Base-by-base conservation (phyloP, 2,797 vertebrate genomes). In the Leuciscus waleckii region DNA sequence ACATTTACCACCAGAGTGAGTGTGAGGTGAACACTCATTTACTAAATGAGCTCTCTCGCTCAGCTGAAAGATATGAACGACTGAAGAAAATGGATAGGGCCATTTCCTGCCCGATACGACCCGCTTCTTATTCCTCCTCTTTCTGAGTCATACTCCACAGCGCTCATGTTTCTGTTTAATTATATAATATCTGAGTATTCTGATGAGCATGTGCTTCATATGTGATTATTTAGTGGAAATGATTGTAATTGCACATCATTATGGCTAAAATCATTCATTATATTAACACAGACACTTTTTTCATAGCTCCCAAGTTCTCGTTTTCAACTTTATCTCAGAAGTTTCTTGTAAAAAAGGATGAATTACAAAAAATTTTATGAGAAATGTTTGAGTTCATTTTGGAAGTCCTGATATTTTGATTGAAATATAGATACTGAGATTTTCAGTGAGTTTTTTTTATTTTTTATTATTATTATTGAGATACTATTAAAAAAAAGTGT, bases 1-100 rank as follows among this genome's bases (percentile, higher is more conserved):
- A 78, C 85, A 84, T 88, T 88, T 84, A 88, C 71, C 77, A 80
- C 14, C 51, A 86, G 84, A 69, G 46, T 37, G 84, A 83, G 80
- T 75, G 41, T 67, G 63, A 79, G 78, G 85, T 81, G 78, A 86
- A 83, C 41, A 43, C 51, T 79, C 65, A 80, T 86, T 79, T 75
- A 77, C 74, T 75, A 84, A 86, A 86, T 79, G 81, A 83, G 77
- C 81, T 79, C 67, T 39, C 80, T 69, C 46, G 17, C 71, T 83
- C 51, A 39, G 61, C 82, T 86, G 46, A 83, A 39, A 86, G 77
- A 84, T 83, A 83, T 78, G 77, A 83, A 65, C 35, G 32, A 76
- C 32, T 51, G 56, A 41, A 70, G 74, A 69, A 78, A 84, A 61
- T 19, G 74, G 75, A 78, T 67, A 9, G 71, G 73, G 23, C 35